Conservation (phyloP, 2,888 invertebrate genomes). For the Slavum lentiscoides region DNA sequence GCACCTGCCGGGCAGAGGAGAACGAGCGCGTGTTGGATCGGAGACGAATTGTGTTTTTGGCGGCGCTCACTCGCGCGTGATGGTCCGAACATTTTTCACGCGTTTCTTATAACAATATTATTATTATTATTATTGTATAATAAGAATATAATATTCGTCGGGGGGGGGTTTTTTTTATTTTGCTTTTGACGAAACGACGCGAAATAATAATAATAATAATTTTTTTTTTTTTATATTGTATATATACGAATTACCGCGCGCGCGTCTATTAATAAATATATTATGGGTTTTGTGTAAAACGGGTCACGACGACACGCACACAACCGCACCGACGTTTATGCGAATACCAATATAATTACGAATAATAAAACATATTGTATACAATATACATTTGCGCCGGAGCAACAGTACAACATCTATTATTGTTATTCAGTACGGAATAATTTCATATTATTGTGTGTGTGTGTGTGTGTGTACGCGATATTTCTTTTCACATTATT, state of each 20-base stretch:
- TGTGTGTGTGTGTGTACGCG: not conserved
- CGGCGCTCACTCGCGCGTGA: too few species aligned
- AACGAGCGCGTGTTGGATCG: constrained; percentile 15
- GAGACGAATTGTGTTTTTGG: not conserved
- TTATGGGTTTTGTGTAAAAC: not conserved
- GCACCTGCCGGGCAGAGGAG: not conserved
- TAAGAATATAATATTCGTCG: too few species aligned
- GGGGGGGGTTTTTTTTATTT: too few species aligned
- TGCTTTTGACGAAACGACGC: not conserved
- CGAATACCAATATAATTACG: constrained; percentile 13
- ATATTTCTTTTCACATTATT: constrained; percentile 15
- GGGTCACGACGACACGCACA: not conserved
- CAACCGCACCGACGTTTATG: not conserved
- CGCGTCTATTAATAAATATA: too few species aligned
- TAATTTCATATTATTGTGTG: constrained; percentile 11
- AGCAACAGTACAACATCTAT: too few species aligned
- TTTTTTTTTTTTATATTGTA: too few species aligned
- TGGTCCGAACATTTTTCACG: too few species aligned
- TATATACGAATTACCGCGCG: too few species aligned
- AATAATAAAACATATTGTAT: not conserved
- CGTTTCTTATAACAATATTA: not conserved
- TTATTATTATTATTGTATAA: too few species aligned
- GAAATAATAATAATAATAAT: not conserved
- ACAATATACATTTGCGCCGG: constrained; percentile 22
- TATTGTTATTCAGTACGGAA: not conserved